Evolutionary conservation across 2,888 invertebrate genomes (phyloP).

Genomic region (Pristionchus maxplancki): DNA sequence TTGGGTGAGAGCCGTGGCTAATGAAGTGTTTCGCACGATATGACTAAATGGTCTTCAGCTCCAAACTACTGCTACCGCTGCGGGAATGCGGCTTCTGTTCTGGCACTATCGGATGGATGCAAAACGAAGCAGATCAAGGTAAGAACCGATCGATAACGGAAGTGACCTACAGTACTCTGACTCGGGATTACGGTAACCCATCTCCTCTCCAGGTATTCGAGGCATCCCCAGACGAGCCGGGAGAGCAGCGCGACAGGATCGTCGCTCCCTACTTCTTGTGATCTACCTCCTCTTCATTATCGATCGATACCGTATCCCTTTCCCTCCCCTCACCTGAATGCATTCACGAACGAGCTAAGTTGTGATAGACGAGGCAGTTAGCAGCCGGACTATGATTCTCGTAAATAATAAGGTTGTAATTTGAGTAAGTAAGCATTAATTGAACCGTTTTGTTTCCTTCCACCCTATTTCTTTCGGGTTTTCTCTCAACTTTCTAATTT

Average conservation of each 20-base stretch:
- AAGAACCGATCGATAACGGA: background rate
- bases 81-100: slow-evolving; percentile 96
- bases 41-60: slow-evolving; percentile 82
- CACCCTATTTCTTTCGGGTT: background rate
- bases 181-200: background rate
- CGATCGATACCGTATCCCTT: slow-evolving; percentile 9
- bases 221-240: slow-evolving; percentile 94
- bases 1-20: background rate
- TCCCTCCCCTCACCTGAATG: background rate
- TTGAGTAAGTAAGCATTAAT: slow-evolving; percentile 16
- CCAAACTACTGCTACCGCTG: slow-evolving; percentile 99
- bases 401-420: slow-evolving; percentile 33
- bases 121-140: slow-evolving; percentile 81
- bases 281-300: slow-evolving; percentile 4
- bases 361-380: slow-evolving; percentile 21
- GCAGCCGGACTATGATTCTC: slow-evolving; percentile 19
- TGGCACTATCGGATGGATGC: slow-evolving; percentile 84
- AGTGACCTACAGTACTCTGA: background rate
- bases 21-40: background rate
- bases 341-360: background rate
- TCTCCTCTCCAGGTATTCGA: slow-evolving; percentile 86
- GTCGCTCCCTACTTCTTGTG: slow-evolving; percentile 95
- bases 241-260: slow-evolving; percentile 92
- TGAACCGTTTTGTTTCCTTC: background rate
- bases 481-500: slow-evolving; percentile 20